Conservation (phyloP, 2,797 vertebrate genomes). For the Phoebastria nigripes region DNA sequence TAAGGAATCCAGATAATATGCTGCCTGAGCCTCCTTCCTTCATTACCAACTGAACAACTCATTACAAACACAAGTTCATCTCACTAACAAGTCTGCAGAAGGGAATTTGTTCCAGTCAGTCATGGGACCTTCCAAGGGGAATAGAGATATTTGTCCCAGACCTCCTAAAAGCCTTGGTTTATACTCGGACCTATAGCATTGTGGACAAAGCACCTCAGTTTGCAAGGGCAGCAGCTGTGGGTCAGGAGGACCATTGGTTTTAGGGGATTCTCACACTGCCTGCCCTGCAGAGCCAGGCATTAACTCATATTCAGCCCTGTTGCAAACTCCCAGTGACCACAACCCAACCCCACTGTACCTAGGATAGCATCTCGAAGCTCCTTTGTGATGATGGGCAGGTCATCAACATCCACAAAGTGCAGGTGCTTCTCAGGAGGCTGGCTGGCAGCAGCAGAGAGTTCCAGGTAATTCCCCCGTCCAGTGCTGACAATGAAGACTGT, state of each 20-base stretch:
- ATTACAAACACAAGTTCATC: neutral
- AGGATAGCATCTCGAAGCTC: conserved; percentile 85
- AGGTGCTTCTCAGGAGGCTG: conserved; percentile 82
- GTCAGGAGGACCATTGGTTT: neutral
- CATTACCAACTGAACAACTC: neutral
- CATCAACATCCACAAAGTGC: conserved; percentile 93
- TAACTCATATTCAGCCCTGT: neutral
- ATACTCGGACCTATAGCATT: accelerated
- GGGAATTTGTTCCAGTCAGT: neutral
- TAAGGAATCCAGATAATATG: neutral
- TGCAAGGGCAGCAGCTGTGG: neutral
- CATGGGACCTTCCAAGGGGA: neutral
- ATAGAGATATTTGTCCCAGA: neutral
- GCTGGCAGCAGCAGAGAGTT: conserved; percentile 84
- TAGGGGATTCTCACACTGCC: too few species aligned
- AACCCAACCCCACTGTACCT: conserved; percentile 69
- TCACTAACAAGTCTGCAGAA: neutral
- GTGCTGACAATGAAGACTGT: conserved; percentile 90
- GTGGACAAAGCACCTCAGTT: neutral
- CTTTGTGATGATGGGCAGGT: conserved; percentile 85
- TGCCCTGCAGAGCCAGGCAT: neutral
- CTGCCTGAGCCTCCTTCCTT: neutral
- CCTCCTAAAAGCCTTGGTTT: neutral
- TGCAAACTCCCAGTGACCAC: neutral
- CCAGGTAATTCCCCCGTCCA: conserved; percentile 84